These are phyloP conservation scores for Macrotis lagotis DNA, from an alignment of 2,113 vertebrate species.

Conservation along the genomic window DNA sequence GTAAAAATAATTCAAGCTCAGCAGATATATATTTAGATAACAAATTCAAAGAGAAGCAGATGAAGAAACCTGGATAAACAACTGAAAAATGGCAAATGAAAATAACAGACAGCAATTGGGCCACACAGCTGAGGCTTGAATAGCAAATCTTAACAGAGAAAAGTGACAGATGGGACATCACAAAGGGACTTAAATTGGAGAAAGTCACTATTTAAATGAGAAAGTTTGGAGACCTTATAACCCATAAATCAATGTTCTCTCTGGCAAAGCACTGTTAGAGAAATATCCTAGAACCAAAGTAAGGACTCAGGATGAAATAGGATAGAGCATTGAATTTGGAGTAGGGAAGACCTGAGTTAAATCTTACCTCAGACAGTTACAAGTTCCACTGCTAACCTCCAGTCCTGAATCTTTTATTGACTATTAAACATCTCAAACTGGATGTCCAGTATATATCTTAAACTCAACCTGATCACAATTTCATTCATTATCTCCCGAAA, in stretches of 20 bases:
- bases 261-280: not conserved
- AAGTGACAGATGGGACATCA: slow-evolving; percentile 1
- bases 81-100: slow-evolving; percentile 64
- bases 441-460: not conserved
- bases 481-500: not conserved
- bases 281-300: not conserved
- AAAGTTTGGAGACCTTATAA: not conserved
- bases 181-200: not conserved
- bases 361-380: not conserved
- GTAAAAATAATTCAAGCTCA: slow-evolving; percentile 79
- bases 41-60: slow-evolving; percentile 71
- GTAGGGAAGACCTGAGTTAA: not conserved
- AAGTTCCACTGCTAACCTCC: not conserved
- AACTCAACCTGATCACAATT: not conserved
- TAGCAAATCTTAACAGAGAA: slow-evolving; percentile 48
- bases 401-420: not conserved
- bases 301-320: not conserved
- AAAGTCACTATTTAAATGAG: not conserved
- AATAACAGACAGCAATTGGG: slow-evolving; percentile 50
- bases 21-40: slow-evolving; percentile 72
- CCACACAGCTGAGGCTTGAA: slow-evolving; percentile 49
- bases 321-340: not conserved
- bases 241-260: not conserved
- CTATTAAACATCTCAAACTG: not conserved
- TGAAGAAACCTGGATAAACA: slow-evolving; percentile 65